Base-by-base conservation (phyloP, 2,797 vertebrate genomes). In the Hemibagrus guttatus region DNA sequence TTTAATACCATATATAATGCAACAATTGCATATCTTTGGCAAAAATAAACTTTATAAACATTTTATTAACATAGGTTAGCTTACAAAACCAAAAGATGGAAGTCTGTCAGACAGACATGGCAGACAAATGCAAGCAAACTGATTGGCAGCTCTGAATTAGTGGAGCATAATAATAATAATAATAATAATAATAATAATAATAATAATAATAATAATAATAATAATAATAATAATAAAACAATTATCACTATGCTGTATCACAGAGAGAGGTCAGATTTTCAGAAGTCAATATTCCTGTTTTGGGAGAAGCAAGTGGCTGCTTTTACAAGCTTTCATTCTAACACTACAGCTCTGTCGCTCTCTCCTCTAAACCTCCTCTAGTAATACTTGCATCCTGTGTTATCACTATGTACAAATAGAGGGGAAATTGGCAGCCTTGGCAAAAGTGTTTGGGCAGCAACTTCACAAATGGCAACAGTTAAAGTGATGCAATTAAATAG, bases 31-130 rank as follows among this genome's bases (percentile, higher is more conserved):
- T 99, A 97, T 99, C 98, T 99, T 99, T 99, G 98, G 98, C 98
- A 98, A 99, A 99, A 99, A 99, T 99, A 99, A 99, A 99, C 96
- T 98, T 98, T 98, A 99, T 98, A 98, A 99, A 99, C 97, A 97
- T 98, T 98, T 98, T 97, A 98, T 98, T 96, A 98, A 98, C 97
- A 98, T 96, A 98, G 97, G 96, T 98, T 98, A 98, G 97, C 96
- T 97, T 98, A 98, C 96, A 99, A 98, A 99, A 97, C 95, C 97
- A 98, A 99, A 97, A 92, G 95, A 94, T 95, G 96, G 94, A 96
- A 31, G 95, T 97, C 93, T 92, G 94, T 94, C 94, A 92, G 92
- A 91, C 89, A 93, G 93, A 94, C 93, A 93, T 93, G 94, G 94
- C 95, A 95, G 93, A 95, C 91, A 92, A 93, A 90, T 93, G 93